A percentile compares a stretch with the other conserved stretches of the same genome.
Conservation (phyloP, 2,797 vertebrate genomes). For the Prionace glauca region DNA sequence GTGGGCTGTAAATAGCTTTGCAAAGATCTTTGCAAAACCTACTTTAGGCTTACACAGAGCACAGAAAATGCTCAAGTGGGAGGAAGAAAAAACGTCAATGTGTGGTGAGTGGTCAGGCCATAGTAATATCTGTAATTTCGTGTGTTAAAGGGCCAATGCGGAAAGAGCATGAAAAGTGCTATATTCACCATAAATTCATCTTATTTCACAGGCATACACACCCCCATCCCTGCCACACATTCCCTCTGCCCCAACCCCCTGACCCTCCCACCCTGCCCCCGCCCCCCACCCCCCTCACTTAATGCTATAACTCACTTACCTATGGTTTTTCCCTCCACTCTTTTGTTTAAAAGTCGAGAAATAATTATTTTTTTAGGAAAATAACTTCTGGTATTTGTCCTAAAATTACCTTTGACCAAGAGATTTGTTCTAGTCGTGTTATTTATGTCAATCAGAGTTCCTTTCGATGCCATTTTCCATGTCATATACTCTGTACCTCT, state of each 20-base stretch:
- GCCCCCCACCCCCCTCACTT: not conserved
- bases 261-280: not conserved
- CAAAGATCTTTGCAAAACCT: not conserved
- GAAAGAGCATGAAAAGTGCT: not conserved
- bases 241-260: too few species aligned
- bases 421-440: too few species aligned
- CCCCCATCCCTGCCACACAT: not conserved
- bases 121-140: not conserved
- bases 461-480: not conserved
- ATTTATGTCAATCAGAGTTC: too few species aligned
- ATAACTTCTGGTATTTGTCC: not conserved
- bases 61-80: not conserved
- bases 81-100: not conserved
- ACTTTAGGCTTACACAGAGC: not conserved
- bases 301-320: not conserved
- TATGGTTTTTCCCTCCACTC: not conserved
- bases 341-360: not conserved
- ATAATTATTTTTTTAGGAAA: not conserved
- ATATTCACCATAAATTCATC: not conserved
- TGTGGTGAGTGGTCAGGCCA: not conserved
- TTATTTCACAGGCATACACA: not conserved
- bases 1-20: not conserved
- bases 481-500: not conserved
- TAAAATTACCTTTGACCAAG: not conserved
- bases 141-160: not conserved